These are phyloP conservation scores for Eristalinus sepulchralis DNA, from an alignment of 2,888 invertebrate genomes.

Conservation along the genomic window DNA sequence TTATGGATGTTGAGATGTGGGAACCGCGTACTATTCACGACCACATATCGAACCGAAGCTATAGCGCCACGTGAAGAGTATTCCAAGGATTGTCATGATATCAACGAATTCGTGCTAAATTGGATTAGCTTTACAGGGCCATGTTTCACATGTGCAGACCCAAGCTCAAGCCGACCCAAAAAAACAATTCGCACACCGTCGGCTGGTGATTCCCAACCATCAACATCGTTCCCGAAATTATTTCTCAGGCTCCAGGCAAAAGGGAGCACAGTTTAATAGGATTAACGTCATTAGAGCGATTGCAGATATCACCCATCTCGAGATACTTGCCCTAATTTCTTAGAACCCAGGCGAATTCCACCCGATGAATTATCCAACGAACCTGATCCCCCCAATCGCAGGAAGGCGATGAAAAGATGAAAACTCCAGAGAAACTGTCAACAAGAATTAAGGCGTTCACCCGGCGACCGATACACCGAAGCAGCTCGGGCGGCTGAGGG, in stretches of 20 bases:
- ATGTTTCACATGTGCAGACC: background rate
- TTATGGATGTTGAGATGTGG: no score
- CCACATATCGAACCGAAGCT: no score
- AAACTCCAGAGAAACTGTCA: constrained; percentile 67
- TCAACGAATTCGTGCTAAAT: background rate
- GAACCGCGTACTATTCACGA: no score
- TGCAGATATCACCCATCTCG: constrained; percentile 33
- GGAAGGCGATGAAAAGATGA: constrained; percentile 67
- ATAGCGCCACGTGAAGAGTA: background rate
- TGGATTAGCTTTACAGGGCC: no score
- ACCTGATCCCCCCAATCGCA: constrained; percentile 48
- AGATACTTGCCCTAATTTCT: constrained; percentile 35
- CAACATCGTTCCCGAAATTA: background rate
- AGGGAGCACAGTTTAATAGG: constrained; percentile 35
- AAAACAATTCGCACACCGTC: background rate
- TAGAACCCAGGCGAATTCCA: constrained; percentile 23
- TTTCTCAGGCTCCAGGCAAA: constrained; percentile 1
- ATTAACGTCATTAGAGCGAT: constrained; percentile 47
- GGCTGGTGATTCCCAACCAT: background rate
- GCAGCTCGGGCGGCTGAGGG: background rate
- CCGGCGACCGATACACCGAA: background rate
- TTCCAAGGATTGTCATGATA: background rate
- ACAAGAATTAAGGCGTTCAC: constrained; percentile 35
- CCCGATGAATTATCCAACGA: constrained; percentile 23
- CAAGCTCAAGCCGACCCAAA: background rate